Conservation (phyloP, 2,888 invertebrate species). For the Oligia fasciuncula region DNA sequence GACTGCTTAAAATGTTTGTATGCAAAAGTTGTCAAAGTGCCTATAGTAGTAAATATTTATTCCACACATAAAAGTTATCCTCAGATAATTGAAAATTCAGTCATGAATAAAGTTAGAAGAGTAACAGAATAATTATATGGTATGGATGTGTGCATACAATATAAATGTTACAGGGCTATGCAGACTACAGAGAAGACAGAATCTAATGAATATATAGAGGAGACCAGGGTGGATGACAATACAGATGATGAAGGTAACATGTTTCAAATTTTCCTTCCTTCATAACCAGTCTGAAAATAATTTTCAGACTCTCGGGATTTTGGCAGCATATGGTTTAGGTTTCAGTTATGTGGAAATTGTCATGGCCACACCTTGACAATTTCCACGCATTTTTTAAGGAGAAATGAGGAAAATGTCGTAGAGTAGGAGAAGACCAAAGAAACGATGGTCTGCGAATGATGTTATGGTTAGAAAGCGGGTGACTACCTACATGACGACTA, state of each 20-base stretch:
- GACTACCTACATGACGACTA: too few relatives aligned
- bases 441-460: too few relatives aligned
- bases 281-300: too few relatives aligned
- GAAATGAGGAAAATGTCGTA: too few relatives aligned
- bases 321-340: neutral
- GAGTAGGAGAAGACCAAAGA: too few relatives aligned
- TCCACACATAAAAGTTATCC: neutral
- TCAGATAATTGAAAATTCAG: neutral
- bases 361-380: too few relatives aligned
- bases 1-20: neutral
- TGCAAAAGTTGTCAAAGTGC: neutral
- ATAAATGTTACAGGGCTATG: slow-evolving; percentile 75
- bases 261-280: neutral
- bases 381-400: too few relatives aligned
- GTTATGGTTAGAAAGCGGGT: too few relatives aligned
- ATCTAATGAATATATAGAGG: slow-evolving; percentile 74
- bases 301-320: neutral
- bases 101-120: neutral
- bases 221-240: slow-evolving; percentile 82
- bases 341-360: too few relatives aligned
- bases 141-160: neutral
- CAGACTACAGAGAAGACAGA: slow-evolving; percentile 79
- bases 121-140: neutral
- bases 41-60: neutral
- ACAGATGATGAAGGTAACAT: slow-evolving; percentile 80